Conservation (phyloP, 2,888 invertebrate genomes). For the Petrophora chlorosata region DNA sequence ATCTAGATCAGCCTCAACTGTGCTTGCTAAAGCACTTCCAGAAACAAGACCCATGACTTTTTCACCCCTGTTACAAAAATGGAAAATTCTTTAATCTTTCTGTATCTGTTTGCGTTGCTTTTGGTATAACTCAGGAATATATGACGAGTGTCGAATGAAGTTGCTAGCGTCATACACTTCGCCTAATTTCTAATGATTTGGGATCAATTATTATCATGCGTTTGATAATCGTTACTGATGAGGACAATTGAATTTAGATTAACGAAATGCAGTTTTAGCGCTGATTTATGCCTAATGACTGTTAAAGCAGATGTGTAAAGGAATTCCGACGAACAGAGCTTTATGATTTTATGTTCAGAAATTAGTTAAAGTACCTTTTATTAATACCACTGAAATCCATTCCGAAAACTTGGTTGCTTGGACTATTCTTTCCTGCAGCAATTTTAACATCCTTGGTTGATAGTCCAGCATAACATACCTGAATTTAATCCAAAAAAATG, state of each 20-base stretch:
- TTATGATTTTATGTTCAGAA: not conserved
- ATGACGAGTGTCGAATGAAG: too few relatives aligned
- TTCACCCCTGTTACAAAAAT: constrained; percentile 59
- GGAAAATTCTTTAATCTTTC: not conserved
- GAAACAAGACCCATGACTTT: constrained; percentile 85
- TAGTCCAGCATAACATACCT: constrained; percentile 50
- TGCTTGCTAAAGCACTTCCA: constrained; percentile 78
- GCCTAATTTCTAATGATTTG: too few relatives aligned
- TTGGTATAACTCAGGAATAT: too few relatives aligned
- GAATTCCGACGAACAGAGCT: too few relatives aligned
- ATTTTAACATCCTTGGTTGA: constrained; percentile 42
- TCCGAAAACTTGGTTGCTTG: constrained; percentile 36
- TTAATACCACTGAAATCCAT: constrained; percentile 54
- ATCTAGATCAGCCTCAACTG: constrained; percentile 75
- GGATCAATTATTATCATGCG: too few relatives aligned
- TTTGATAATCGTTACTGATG: too few relatives aligned
- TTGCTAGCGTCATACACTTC: too few relatives aligned
- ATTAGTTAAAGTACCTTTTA: constrained; percentile 35
- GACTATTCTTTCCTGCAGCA: constrained; percentile 33
- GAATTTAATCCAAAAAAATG: not conserved
- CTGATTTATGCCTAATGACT: too few relatives aligned
- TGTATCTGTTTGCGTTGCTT: too few relatives aligned
- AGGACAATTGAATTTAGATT: too few relatives aligned
- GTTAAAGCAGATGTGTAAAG: too few relatives aligned
- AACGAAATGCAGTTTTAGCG: too few relatives aligned